A percentile compares a stretch with the other conserved stretches of the same genome.
Conservation (phyloP, 2,888 invertebrate species). For the Eueremaeus valkanovi region DNA sequence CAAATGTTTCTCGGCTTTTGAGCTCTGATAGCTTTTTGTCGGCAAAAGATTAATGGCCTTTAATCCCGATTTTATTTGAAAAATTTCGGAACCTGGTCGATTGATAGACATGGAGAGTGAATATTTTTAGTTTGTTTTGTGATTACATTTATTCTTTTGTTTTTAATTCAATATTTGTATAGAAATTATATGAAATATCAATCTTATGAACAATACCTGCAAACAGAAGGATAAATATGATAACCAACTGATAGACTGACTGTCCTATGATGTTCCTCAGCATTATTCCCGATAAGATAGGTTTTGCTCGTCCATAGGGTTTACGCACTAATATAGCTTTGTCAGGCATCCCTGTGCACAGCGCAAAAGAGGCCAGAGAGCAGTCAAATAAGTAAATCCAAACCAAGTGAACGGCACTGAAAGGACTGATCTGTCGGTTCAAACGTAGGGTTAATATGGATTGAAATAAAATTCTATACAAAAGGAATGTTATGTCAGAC, state of each 20-base stretch:
- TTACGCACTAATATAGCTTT: conserved; percentile 85
- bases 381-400: conserved; percentile 99
- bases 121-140: too few species aligned
- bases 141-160: too few species aligned
- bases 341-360: conserved; percentile 95
- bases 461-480: background rate
- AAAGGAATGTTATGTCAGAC: conserved; percentile 49
- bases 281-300: conserved; percentile 94
- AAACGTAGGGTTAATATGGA: too few species aligned
- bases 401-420: conserved; percentile 98
- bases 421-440: conserved; percentile 81
- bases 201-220: conserved; percentile 62
- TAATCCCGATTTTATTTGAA: conserved; percentile 90
- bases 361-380: conserved; percentile 91
- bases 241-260: conserved; percentile 87
- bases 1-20: conserved; percentile 66
- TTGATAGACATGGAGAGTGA: background rate
- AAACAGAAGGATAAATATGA: conserved; percentile 91
- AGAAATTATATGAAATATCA: background rate
- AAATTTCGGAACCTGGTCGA: conserved; percentile 69
- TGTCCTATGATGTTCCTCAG: conserved; percentile 99
- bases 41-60: too few species aligned
- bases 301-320: conserved; percentile 96
- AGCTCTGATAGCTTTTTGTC: too few species aligned
- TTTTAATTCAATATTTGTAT: conserved; percentile 7